A percentile compares a stretch with the other conserved stretches of the same genome.
Conservation (phyloP, 2,888 invertebrate species). For the Chrysotoxum bicinctum region DNA sequence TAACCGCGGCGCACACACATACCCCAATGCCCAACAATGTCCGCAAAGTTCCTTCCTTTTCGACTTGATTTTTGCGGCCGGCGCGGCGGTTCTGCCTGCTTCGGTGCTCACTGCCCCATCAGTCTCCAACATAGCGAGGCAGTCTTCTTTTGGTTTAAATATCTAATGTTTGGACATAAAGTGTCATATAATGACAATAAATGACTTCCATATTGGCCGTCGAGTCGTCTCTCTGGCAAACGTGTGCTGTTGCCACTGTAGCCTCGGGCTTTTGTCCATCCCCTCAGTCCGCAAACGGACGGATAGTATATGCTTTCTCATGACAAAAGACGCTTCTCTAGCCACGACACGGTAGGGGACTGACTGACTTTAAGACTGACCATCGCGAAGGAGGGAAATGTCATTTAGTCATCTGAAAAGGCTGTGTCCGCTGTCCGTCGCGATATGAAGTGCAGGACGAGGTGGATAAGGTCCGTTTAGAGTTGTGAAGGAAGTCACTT, state of each 20-base stretch:
- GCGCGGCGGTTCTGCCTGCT: not conserved
- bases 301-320: slow-evolving; percentile 33
- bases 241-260: slow-evolving; percentile 49
- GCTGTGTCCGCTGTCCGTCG: slow-evolving; percentile 31
- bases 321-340: slow-evolving; percentile 29
- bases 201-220: slow-evolving; percentile 73
- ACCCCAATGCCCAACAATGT: not conserved
- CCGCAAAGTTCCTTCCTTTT: slow-evolving; percentile 11
- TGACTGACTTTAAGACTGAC: slow-evolving; percentile 35
- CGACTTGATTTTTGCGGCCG: not conserved
- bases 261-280: slow-evolving; percentile 14
- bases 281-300: not conserved
- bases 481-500: slow-evolving; percentile 63
- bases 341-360: not conserved
- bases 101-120: not conserved
- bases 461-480: slow-evolving; percentile 8
- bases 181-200: slow-evolving; percentile 74
- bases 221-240: slow-evolving; percentile 42
- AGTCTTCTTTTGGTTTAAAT: slow-evolving; percentile 64
- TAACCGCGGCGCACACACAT: slow-evolving; percentile 45
- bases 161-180: slow-evolving; percentile 74
- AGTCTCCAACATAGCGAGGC: not conserved
- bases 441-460: slow-evolving; percentile 26
- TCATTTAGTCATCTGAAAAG: slow-evolving; percentile 61
- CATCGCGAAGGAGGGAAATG: slow-evolving; percentile 55